phyloP scores from a whole-genome alignment of 35 echinoderm and acorn worm species.

The Apostichopus japonicus region DNA sequence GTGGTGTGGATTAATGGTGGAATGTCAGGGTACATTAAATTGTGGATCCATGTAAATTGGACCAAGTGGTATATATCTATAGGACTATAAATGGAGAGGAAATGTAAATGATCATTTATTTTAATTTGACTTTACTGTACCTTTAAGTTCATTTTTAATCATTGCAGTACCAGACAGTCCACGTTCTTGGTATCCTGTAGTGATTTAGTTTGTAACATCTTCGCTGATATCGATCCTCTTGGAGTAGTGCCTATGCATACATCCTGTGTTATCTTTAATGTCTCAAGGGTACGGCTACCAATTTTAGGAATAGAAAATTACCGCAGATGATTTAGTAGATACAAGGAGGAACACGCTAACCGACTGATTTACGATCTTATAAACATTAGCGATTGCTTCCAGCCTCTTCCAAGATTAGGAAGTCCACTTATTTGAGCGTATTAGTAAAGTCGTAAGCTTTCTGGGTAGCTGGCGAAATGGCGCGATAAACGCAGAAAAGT shows the following conservation, averaged over 20 bases:
- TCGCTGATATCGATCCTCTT: not conserved
- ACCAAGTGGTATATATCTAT: no score
- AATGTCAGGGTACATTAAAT: no score
- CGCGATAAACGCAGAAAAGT: not conserved
- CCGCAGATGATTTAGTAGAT: not conserved
- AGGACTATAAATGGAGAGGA: no score
- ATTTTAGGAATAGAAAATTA: not conserved
- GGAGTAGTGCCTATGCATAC: not conserved
- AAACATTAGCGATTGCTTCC: not conserved
- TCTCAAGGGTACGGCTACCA: not conserved
- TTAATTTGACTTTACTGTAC: no score
- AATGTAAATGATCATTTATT: no score
- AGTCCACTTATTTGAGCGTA: not conserved
- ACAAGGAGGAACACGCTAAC: not conserved
- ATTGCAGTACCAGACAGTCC: no score
- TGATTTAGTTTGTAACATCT: not conserved
- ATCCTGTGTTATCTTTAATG: not conserved
- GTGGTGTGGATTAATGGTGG: no score
- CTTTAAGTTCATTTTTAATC: no score
- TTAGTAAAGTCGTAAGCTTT: not conserved
- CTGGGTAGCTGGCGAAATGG: not conserved
- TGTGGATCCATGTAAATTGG: no score
- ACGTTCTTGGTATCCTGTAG: not conserved
- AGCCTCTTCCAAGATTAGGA: not conserved
- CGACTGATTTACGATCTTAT: constrained; percentile 1